These are phyloP conservation scores for Anhinga rufa DNA, from an alignment of 2,113 vertebrate genomes.

Conservation along the genomic window DNA sequence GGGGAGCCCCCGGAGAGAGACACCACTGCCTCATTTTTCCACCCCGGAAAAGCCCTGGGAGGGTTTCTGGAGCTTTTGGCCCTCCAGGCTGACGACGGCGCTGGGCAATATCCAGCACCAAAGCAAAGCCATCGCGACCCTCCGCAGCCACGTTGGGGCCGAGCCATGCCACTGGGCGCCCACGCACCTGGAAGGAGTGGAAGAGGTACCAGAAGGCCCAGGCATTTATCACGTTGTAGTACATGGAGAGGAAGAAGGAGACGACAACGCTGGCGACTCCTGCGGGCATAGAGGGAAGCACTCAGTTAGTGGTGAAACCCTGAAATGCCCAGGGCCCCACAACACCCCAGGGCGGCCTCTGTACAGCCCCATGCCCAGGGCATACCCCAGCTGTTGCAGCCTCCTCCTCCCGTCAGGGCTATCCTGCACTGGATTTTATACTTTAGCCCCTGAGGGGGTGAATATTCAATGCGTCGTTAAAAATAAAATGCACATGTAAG, in stretches of 20 bases:
- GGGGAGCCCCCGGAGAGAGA: neutral
- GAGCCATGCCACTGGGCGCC: fast-evolving
- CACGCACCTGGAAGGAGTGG: slow-evolving; percentile 91
- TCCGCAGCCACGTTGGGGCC: fast-evolving
- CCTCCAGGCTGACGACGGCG: fast-evolving
- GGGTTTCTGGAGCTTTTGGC: neutral
- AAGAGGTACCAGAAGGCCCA: slow-evolving; percentile 99
- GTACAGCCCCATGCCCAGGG: neutral
- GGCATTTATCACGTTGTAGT: slow-evolving; percentile 92
- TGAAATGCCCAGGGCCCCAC: fast-evolving
- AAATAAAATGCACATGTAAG: neutral
- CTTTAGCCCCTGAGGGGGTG: neutral
- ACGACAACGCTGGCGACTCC: slow-evolving; percentile 86
- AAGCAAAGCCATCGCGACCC: fast-evolving
- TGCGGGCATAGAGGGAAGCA: neutral
- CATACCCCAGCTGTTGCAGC: fast-evolving
- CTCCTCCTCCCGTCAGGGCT: neutral
- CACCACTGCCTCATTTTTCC: neutral
- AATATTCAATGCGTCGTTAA: neutral
- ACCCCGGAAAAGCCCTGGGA: neutral
- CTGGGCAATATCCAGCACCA: neutral
- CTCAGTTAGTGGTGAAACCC: neutral
- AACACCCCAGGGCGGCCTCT: neutral
- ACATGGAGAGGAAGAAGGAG: slow-evolving; percentile 87
- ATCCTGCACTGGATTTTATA: neutral